Conservation (phyloP, 2,888 invertebrate genomes). For the Papilio gigon region DNA sequence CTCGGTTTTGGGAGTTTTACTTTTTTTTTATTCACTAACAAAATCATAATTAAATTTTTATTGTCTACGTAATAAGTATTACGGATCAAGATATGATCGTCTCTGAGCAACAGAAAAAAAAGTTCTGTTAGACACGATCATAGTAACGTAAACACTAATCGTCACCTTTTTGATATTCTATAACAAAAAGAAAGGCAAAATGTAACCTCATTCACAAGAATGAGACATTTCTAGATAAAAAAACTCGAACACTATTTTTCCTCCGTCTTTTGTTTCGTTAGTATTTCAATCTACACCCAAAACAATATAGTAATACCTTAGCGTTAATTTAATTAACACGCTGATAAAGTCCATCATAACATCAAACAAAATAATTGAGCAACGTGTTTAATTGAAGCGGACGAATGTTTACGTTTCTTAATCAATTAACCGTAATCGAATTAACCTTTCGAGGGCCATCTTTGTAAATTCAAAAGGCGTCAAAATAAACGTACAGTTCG, state of each 20-base stretch:
- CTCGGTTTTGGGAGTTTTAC: conserved; percentile 23
- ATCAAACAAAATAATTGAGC: conserved; percentile 21
- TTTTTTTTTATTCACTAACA: conserved; percentile 21
- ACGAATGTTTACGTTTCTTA: conserved; percentile 32
- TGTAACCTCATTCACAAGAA: background rate
- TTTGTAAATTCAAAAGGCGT: conserved; percentile 62
- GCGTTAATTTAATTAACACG: background rate
- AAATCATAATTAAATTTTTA: conserved; percentile 14
- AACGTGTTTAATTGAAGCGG: conserved; percentile 23
- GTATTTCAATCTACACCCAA: background rate
- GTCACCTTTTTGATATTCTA: background rate
- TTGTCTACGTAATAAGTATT: background rate
- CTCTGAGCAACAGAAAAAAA: background rate
- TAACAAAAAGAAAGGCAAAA: background rate
- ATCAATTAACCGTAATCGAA: conserved; percentile 48
- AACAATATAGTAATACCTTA: too few relatives aligned
- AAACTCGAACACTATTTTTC: too few relatives aligned
- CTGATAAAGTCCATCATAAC: conserved; percentile 1
- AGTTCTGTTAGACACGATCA: background rate
- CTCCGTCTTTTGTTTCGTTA: background rate
- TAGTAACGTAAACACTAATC: background rate
- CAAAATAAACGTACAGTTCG: conserved; percentile 69
- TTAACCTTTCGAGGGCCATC: conserved; percentile 53
- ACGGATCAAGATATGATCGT: background rate
- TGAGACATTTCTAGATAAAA: background rate